Conservation (phyloP, 2,113 vertebrate species). For the Bungarus multicinctus region DNA sequence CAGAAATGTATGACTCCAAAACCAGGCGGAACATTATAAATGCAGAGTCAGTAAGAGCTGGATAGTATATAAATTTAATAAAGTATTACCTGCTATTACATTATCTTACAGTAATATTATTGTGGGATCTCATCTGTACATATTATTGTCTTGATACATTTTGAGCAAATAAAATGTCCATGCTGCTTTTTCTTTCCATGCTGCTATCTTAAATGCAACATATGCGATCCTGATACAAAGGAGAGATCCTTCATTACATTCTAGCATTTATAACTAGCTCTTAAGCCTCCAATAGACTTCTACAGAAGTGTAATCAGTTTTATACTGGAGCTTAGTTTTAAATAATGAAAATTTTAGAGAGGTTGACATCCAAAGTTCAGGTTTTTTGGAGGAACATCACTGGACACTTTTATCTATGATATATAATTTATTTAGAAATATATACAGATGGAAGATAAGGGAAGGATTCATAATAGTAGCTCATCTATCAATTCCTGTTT, state of each 20-base stretch:
- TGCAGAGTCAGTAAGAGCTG: background rate
- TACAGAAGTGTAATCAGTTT: background rate
- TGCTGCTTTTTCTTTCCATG: background rate
- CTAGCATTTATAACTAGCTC: background rate
- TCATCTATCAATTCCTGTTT: background rate
- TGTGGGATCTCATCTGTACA: background rate
- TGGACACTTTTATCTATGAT: background rate
- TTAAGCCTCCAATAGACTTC: background rate
- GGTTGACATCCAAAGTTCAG: background rate
- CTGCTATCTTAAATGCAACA: background rate
- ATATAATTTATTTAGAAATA: background rate
- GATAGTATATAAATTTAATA: background rate
- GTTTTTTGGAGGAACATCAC: background rate
- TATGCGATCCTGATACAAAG: background rate
- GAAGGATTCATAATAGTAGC: background rate
- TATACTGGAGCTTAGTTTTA: background rate
- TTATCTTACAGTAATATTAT: background rate
- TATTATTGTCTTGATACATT: background rate
- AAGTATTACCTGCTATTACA: too few species aligned
- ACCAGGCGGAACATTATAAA: background rate
- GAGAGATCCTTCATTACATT: background rate
- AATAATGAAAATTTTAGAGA: background rate
- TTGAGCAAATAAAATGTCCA: background rate
- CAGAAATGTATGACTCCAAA: background rate
- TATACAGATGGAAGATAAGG: background rate